Evolutionary conservation across 2,113 vertebrate species (phyloP), one percentile per base, ranked within the genome.

Genomic region (Epinephelus moara): DNA sequence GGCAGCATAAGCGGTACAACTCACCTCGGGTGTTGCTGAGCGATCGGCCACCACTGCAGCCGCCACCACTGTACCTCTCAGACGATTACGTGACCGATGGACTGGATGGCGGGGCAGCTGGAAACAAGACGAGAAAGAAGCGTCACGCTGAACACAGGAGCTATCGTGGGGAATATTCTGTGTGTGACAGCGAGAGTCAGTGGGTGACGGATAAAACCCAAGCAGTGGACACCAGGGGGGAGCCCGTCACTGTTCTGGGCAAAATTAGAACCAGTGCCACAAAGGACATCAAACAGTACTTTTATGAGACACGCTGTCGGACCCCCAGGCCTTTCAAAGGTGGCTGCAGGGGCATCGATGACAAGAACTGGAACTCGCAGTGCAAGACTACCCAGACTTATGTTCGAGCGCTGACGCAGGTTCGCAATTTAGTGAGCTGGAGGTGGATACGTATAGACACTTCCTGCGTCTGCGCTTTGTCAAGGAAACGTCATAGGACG

Each of bases 281-380:
- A 23, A 79, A 95, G 21, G 95, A 97, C 0, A 96, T 99, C 75
- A 99, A 97, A 90, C 98, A 99, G 88, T 99, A 96, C 91, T 99
- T 99, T 95, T 99, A 97, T 0, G 98, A 99, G 91, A 99, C 98
- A 0, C 95, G 96, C 77, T 99, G 98, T 89, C 96, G 96, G 84
- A 96, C 95, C 83, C 93, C 95, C 61, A 96, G 95, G 84, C 95
- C 97, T 0, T 95, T 96, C 17, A 98, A 96, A 91, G 96, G 95
- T 0, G 96, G 98, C 69, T 99, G 98, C 90, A 95, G 97, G 1
- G 98, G 98, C 13, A 99, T 99, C 0, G 98, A 99, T 0, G 96
- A 97, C 75, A 99, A 98, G 94, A 97, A 99, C 96, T 99, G 98
- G 98, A 99, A 99, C 91, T 99, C 98, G 11, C 97, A 99, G 95